Evolutionary conservation across 2,797 vertebrate species (phyloP).

Genomic region (Nyctibius grandis): DNA sequence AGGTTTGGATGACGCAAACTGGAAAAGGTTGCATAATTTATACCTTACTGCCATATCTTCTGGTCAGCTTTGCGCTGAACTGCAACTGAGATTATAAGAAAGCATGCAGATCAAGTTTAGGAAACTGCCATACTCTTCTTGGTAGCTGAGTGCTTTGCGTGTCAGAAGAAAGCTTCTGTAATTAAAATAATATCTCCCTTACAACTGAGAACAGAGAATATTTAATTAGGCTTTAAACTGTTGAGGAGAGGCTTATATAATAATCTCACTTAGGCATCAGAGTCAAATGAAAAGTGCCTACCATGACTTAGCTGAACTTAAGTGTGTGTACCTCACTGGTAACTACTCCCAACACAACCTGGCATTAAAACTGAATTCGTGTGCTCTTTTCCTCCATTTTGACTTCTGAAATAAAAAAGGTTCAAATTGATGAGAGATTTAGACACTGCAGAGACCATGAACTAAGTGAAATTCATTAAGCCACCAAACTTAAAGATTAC

Average conservation of each 20-base stretch:
- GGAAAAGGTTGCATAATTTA: not conserved
- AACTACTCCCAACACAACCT: not conserved
- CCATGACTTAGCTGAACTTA: not conserved
- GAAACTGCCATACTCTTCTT: not conserved
- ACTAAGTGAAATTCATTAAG: not conserved
- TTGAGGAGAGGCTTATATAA: not conserved
- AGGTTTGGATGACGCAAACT: not conserved
- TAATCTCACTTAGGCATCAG: not conserved
- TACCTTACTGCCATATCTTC: not conserved
- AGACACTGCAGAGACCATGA: not conserved
- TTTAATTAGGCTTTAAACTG: conserved; percentile 13
- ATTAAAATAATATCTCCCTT: conserved; percentile 13
- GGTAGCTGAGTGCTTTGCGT: not conserved
- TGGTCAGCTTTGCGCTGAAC: not conserved
- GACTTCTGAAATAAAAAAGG: not conserved
- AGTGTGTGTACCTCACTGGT: not conserved
- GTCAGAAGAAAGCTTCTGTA: not conserved
- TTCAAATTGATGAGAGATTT: not conserved
- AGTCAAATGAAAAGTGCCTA: not conserved
- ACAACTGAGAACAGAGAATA: not conserved
- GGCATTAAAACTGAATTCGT: not conserved
- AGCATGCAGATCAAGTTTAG: not conserved
- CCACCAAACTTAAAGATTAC: not conserved
- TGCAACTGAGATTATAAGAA: not conserved
- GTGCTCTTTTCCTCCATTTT: not conserved